Base-by-base conservation (phyloP, 2,113 vertebrate genomes). In the Todiramphus saurophagus region DNA sequence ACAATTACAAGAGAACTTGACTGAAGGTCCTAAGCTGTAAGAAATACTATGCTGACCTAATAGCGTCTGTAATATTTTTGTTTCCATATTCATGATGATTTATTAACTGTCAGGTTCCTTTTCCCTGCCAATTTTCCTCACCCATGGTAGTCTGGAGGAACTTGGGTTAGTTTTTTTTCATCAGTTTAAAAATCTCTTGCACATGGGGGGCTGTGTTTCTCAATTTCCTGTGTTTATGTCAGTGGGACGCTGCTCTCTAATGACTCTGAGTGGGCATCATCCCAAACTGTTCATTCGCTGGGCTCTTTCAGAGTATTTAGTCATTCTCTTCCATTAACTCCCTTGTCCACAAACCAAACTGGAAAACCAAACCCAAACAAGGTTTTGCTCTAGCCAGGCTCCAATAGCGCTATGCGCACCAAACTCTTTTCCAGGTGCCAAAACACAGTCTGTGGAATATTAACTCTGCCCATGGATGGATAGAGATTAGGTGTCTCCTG, bases 401-500 rank as follows among this genome's bases (percentile, higher is more conserved):
- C 44, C 53, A 68, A 1, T 66, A 33, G 43, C 30, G 8, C 74
- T 91, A 18, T 53, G 59, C 66, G 44, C 44, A 5, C 4, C 73
- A 51, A 8, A 1, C 50, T 39, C 33, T 77, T 53, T 69, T 39
- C 37, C 80, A 67, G 33, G 62, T 91, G 37, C 51, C 10, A 13
- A 41, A 77, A 53, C 5, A 31, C 41, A 74, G 2, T 39, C 11
- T 15, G 27, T 66, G 25, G 24, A 62, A 74, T 44, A 37, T 53
- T 39, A 41, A 41, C 16, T 56, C 6, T 66, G 56, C 20, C 64
- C 19, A 16, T 60, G 30, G 67, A 58, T 56, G 53, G 69, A 33
- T 28, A 63, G 81, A 95, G 84, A 87, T 91, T 75, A 89, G 58
- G n/a, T 43, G 87, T 87, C 77, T 92, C 39, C 73, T 56, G 83